Percentiles rank a stretch among this genome's conserved stretches.
Conservation (phyloP, 2,797 vertebrate species). For the Typhlichthys subterraneus region DNA sequence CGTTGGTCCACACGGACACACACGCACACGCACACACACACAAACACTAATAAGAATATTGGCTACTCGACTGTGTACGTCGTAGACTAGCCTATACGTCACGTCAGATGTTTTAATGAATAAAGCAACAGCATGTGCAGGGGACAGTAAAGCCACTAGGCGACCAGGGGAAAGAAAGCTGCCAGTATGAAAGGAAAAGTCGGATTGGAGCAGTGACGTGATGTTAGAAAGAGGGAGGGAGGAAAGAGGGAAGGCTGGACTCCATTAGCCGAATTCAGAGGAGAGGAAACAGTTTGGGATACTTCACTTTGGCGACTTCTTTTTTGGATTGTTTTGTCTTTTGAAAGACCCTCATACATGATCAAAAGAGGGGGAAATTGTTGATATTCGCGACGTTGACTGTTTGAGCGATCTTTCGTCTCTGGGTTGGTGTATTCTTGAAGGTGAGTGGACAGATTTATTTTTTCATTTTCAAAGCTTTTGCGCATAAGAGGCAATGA, state of each 20-base stretch:
- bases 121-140: neutral
- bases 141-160: constrained; percentile 31
- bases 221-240: constrained; percentile 62
- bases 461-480: constrained; percentile 38
- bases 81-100: neutral
- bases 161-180: constrained; percentile 36
- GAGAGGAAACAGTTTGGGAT: constrained; percentile 77
- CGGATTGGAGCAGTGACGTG: constrained; percentile 77
- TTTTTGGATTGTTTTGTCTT: constrained; percentile 49
- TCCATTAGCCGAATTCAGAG: constrained; percentile 80
- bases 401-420: constrained; percentile 48
- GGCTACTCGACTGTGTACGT: neutral
- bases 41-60: no score
- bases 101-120: neutral
- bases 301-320: constrained; percentile 69
- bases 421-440: constrained; percentile 58
- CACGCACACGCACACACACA: no score
- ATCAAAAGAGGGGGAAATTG: constrained; percentile 50
- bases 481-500: constrained; percentile 33
- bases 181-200: constrained; percentile 73
- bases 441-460: constrained; percentile 78
- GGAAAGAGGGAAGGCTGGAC: constrained; percentile 69
- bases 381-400: constrained; percentile 53
- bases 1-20: no score
- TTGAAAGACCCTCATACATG: constrained; percentile 49